Percentiles rank a stretch among this genome's conserved stretches.
phyloP scores from a whole-genome alignment of 2,888 invertebrate genomes.

The Chrysotoxum bicinctum region DNA sequence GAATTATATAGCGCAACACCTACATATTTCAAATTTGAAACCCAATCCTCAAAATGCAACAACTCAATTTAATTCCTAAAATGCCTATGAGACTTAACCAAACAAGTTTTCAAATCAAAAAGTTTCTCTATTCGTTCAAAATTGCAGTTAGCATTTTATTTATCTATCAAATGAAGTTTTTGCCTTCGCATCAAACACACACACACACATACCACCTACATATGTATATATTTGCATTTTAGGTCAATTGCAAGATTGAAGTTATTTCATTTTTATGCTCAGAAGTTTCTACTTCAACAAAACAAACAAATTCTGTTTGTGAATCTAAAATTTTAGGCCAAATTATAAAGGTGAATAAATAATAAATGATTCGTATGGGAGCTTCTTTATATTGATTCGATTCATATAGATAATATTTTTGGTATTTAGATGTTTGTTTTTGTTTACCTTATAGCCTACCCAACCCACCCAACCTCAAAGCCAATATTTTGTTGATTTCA shows the following conservation, averaged over 20 bases:
- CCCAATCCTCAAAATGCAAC: not conserved
- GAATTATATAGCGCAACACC: not conserved
- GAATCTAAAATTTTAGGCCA: not conserved
- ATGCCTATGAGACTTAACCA: not conserved
- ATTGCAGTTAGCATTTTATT: not conserved
- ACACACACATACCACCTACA: too few relatives aligned
- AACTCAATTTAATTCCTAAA: not conserved
- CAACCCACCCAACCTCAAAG: not conserved
- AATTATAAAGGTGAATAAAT: not conserved
- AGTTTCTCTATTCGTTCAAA: not conserved
- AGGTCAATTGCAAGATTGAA: constrained; percentile 1
- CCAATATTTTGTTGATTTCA: not conserved
- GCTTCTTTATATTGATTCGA: not conserved
- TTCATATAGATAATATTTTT: not conserved
- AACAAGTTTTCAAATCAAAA: constrained; percentile 20
- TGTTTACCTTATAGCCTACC: not conserved
- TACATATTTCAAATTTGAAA: not conserved
- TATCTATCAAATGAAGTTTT: not conserved
- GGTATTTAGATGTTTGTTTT: not conserved
- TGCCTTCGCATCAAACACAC: not conserved
- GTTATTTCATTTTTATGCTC: not conserved
- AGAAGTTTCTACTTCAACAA: not conserved
- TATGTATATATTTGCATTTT: not conserved
- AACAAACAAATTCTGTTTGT: not conserved
- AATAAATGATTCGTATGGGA: not conserved